Evolutionary conservation across 2,888 invertebrate species (phyloP), one percentile per base, ranked within the genome.

Genomic region (Apoderus coryli): DNA sequence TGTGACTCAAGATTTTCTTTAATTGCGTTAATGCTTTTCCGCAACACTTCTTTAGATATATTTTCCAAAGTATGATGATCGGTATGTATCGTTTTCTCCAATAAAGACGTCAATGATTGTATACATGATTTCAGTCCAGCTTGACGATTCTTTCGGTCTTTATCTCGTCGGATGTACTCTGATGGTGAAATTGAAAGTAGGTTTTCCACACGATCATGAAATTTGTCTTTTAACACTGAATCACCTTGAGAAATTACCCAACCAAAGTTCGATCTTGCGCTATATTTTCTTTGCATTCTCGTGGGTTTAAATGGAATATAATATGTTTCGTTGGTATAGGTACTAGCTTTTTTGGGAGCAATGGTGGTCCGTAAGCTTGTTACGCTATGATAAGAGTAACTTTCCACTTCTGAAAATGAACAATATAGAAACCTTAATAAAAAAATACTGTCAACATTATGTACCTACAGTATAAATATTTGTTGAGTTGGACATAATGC

Each of bases 101-200:
- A 45, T 4, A 54, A 37, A 2, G 52, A 49, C 5, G 54, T 50
- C 22, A 56, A 37, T 2, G 54, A 54, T 22, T 49, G 44, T 15
- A 52, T 45, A 35, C 49, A 50, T 6, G 47, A 44, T 30, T 42
- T 41, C 10, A 53, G 27, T 14, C 50, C 48, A 25, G 42, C 45
- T 35, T 53, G 49, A 11, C 48, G 42, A 30, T 39, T 29, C 37
- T 46, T 46, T 14, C 48, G 36, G 31, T 51, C 51, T 34, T 49
- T 53, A 31, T 54, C 53, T 14, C 49, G 42, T 29, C 48, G 44
- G 2, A 53, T 50, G 39, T 46, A 56, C 37, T 54, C 50, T 13
- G 47, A 46, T 2, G 54, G 54, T 3, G 51, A 47, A 14, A 53
- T 38, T 2, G 47, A 42, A 5, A 50, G 31, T 12, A 53, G 30